Evolutionary conservation across 1,140 invertebrate genomes (phyloP).

Genomic region (Brachionus sp.): DNA sequence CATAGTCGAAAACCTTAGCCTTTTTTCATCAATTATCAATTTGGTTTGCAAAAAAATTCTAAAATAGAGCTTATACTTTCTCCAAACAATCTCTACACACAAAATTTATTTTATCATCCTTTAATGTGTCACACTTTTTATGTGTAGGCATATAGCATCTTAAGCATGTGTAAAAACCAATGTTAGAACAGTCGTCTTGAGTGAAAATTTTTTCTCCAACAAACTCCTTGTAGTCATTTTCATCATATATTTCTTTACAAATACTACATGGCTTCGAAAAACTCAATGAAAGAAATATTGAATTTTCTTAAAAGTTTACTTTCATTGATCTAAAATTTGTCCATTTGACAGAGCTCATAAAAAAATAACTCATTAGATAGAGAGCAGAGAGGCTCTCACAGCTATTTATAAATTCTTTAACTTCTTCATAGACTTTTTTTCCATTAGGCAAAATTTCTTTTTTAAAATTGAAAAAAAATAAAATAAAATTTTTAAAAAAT

Average conservation of each 20-base stretch:
- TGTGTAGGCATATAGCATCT: neutral
- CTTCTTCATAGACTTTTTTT: neutral
- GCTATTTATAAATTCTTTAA: neutral
- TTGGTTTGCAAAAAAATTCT: neutral
- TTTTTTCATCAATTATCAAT: neutral
- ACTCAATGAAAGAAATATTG: neutral
- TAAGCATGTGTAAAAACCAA: neutral
- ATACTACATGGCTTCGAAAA: neutral
- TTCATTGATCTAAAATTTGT: neutral
- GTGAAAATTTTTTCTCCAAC: neutral
- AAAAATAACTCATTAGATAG: neutral
- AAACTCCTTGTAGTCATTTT: neutral
- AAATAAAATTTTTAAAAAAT: neutral
- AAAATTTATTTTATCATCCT: neutral
- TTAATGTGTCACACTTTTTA: neutral
- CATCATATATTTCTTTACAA: neutral
- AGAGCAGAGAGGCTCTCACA: neutral
- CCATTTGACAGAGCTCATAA: slow-evolving; percentile 2
- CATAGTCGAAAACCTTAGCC: too few species aligned
- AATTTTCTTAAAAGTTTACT: neutral
- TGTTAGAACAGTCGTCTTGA: neutral
- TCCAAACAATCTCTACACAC: neutral
- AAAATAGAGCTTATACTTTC: neutral
- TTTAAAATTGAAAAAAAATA: neutral
- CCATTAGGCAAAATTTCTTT: neutral